These are phyloP conservation scores for Drosophila kohkoa DNA, from an alignment of 1,140 invertebrate genomes.

Conservation along the genomic window DNA sequence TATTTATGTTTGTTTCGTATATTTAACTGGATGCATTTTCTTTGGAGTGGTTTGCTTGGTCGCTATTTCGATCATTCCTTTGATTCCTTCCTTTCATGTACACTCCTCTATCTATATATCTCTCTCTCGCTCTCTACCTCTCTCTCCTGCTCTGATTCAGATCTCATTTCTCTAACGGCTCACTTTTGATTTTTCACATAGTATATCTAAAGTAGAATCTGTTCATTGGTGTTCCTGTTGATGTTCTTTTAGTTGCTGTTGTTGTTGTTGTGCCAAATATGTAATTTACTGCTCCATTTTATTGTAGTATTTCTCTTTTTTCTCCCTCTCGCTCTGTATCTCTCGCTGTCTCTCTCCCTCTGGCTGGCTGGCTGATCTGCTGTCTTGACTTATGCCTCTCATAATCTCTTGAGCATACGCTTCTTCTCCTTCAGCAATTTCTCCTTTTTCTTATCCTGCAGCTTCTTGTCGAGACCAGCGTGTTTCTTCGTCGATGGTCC, in stretches of 20 bases:
- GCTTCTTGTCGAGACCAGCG: constrained; percentile 90
- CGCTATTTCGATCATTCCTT: constrained; percentile 12
- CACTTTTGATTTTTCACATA: constrained; percentile 9
- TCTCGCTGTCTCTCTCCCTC: neutral
- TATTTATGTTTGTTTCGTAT: constrained; percentile 39
- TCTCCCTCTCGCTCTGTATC: too few species aligned
- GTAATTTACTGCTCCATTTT: constrained; percentile 25
- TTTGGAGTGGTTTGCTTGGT: constrained; percentile 65
- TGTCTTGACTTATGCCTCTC: constrained; percentile 86
- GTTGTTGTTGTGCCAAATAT: constrained; percentile 1
- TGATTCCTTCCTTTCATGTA: neutral
- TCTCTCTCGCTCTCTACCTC: neutral
- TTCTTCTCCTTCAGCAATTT: constrained; percentile 94
- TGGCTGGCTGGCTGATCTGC: constrained; percentile 20
- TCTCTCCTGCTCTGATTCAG: neutral
- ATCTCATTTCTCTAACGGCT: neutral
- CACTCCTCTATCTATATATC: neutral
- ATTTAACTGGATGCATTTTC: constrained; percentile 73
- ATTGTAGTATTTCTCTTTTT: constrained; percentile 1
- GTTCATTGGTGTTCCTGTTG: neutral
- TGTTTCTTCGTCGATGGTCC: constrained; percentile 94
- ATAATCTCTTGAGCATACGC: constrained; percentile 94
- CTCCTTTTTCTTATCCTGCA: constrained; percentile 90
- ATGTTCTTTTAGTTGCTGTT: constrained; percentile 9
- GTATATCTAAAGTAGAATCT: neutral